Evolutionary conservation across 2,797 vertebrate genomes (phyloP).

Genomic region (Smutsia gigantea): DNA sequence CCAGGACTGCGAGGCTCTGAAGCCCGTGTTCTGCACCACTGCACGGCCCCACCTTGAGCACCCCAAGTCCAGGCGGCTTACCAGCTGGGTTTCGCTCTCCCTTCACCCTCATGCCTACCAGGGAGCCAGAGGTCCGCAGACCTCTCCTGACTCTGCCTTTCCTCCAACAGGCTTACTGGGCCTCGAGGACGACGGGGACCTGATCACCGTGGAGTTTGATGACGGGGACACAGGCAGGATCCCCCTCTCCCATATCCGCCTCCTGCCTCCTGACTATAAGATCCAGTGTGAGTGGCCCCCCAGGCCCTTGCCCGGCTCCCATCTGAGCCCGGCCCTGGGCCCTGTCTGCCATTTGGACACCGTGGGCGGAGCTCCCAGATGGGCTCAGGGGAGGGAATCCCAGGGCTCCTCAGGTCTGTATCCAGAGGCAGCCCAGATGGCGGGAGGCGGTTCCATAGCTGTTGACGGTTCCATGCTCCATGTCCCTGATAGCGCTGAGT

Average conservation of each 20-base stretch:
- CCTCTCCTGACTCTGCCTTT: not conserved
- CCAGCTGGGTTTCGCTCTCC: rapidly evolving
- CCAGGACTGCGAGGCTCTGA: rapidly evolving
- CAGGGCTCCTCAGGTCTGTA: not conserved
- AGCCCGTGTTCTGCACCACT: not conserved
- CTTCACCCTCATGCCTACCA: rapidly evolving
- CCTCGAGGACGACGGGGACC: conserved; percentile 94
- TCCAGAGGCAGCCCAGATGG: rapidly evolving
- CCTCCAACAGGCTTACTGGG: conserved; percentile 90
- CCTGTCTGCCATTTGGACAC: not conserved
- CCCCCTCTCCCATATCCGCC: conserved; percentile 96
- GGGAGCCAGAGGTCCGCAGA: rapidly evolving
- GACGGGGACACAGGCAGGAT: conserved; percentile 98
- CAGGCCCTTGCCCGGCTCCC: not conserved
- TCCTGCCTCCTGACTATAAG: conserved; percentile 98
- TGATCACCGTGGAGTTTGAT: conserved; percentile 99
- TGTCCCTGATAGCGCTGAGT: rapidly evolving
- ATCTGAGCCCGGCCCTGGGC: rapidly evolving
- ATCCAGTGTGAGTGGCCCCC: conserved; percentile 94
- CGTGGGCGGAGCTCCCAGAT: not conserved
- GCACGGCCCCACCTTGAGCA: rapidly evolving
- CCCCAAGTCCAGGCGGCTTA: not conserved
- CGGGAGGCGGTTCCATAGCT: not conserved
- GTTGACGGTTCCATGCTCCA: rapidly evolving
- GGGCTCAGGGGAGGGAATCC: no score